Evolutionary conservation across 2,113 vertebrate genomes (phyloP), one percentile per base, ranked within the genome.

Genomic region (Condylura cristata): DNA sequence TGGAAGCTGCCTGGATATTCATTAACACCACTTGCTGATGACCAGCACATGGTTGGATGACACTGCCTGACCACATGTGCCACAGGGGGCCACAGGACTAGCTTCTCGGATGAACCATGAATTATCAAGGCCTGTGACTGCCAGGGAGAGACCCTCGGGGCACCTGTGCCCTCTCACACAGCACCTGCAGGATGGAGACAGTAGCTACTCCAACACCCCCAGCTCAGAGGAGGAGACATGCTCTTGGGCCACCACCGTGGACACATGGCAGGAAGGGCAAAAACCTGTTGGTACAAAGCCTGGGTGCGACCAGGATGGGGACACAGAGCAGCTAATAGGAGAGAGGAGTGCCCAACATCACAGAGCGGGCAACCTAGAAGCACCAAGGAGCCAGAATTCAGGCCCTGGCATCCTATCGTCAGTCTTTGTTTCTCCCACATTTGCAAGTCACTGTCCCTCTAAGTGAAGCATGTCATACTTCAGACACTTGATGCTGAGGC

Each of bases 401-500:
- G 30, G n/a, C 18, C 70, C 51, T 28, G 10, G 12, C 12, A 4
- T 30, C 8, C 26, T 18, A 22, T 48, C 32, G 0, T 44, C 32
- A 30, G 34, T 32, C 51, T 17, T 79, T 51, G 90, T 78, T 7
- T 58, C 22, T 74, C 65, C 28, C 8, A 65, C 32, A 20, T 78
- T 51, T 75, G 37, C 56, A n/a, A 61, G 71, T 37, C 92, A n/a
- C 22, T 58, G 60, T 56, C 56, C 58, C 84, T 90, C 93, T 44
- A 34, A 34, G 1, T 0, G 0, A 68, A 93, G 70, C 56, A 22
- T 60, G 81, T 88, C 66, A 96, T 70, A 18, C 92, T 90, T 78
- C 95, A 91, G 24, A 28, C 81, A 94, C 93, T 95, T 91, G 96
- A 96, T 82, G 68, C 91, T 44, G 98, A 94, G 91, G 72, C 87